phyloP scores from a whole-genome alignment of 2,797 vertebrate species.

The Capromys pilorides region DNA sequence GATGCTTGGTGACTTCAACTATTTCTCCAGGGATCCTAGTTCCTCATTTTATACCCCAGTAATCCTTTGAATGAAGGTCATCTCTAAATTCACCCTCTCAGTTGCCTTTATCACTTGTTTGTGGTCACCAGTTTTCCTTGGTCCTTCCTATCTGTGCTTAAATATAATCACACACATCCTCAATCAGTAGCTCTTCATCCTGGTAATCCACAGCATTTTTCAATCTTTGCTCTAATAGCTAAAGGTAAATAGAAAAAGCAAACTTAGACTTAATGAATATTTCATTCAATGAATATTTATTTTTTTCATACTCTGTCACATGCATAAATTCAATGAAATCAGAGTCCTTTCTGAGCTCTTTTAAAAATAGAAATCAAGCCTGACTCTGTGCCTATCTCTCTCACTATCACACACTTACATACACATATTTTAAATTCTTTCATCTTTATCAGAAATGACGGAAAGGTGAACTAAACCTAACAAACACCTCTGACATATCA shows the following conservation, averaged over 20 bases:
- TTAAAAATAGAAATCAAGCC: conserved; percentile 20
- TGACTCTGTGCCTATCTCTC: not conserved
- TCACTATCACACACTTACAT: not conserved
- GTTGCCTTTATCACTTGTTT: conserved; percentile 62
- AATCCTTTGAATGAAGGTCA: conserved; percentile 72
- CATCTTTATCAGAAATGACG: not conserved
- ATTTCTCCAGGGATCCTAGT: conserved; percentile 61
- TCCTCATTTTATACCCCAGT: conserved; percentile 69
- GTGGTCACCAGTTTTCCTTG: conserved; percentile 55
- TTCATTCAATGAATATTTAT: conserved; percentile 64
- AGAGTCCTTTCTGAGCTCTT: conserved; percentile 38
- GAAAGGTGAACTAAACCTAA: conserved; percentile 37
- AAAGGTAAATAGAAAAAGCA: conserved; percentile 62
- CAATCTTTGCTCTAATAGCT: conserved; percentile 44
- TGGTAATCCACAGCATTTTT: conserved; percentile 39
- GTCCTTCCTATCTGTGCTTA: conserved; percentile 11
- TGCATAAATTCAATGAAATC: conserved; percentile 17
- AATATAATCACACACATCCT: conserved; percentile 12
- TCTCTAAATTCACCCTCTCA: conserved; percentile 66
- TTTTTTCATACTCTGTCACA: conserved; percentile 56
- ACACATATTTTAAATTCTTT: conserved; percentile 19
- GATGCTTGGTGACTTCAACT: conserved; percentile 62
- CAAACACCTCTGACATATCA: not conserved
- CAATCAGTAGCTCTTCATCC: conserved; percentile 23
- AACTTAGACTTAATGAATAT: conserved; percentile 62